Percentiles rank a stretch among this genome's conserved stretches.
Conservation (phyloP, 1,140 invertebrate species). For the Sminthurides bifidus region DNA sequence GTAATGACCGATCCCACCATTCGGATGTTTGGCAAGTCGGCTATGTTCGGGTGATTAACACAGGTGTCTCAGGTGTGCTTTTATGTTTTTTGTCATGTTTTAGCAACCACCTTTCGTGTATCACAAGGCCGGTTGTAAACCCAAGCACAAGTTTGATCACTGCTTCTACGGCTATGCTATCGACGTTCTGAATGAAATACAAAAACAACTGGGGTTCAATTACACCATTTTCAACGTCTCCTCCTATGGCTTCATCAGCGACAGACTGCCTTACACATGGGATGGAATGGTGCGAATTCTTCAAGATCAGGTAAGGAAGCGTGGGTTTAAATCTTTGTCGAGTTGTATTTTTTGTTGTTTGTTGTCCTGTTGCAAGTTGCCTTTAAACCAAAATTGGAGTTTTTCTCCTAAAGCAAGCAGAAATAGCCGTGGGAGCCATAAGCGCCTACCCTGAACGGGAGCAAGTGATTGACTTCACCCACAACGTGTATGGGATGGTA, state of each 20-base stretch:
- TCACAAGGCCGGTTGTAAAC: constrained; percentile 39
- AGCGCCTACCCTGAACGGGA: constrained; percentile 90
- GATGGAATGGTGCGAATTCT: constrained; percentile 84
- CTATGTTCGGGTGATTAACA: constrained; percentile 54
- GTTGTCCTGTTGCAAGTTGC: background rate
- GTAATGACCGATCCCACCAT: constrained; percentile 46
- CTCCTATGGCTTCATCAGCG: constrained; percentile 77
- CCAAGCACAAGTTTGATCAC: constrained; percentile 40
- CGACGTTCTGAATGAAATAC: constrained; percentile 76
- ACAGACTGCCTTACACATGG: constrained; percentile 62
- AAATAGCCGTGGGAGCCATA: constrained; percentile 74
- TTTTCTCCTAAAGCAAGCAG: constrained; percentile 49
- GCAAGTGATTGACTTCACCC: constrained; percentile 53
- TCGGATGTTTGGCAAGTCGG: constrained; percentile 45
- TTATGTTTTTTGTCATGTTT: constrained; percentile 53
- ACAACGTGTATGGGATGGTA: constrained; percentile 71
- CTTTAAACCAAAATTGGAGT: background rate
- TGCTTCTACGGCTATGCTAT: constrained; percentile 81
- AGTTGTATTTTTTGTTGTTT: constrained; percentile 65
- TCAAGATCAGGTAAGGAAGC: constrained; percentile 57
- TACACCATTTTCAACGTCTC: constrained; percentile 69
- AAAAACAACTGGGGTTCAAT: constrained; percentile 69
- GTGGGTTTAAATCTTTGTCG: constrained; percentile 44
- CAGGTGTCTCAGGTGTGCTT: constrained; percentile 51
- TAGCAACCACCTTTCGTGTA: constrained; percentile 80